Conservation (phyloP, 1,140 invertebrate species). For the Acromyrmex charruanus region DNA sequence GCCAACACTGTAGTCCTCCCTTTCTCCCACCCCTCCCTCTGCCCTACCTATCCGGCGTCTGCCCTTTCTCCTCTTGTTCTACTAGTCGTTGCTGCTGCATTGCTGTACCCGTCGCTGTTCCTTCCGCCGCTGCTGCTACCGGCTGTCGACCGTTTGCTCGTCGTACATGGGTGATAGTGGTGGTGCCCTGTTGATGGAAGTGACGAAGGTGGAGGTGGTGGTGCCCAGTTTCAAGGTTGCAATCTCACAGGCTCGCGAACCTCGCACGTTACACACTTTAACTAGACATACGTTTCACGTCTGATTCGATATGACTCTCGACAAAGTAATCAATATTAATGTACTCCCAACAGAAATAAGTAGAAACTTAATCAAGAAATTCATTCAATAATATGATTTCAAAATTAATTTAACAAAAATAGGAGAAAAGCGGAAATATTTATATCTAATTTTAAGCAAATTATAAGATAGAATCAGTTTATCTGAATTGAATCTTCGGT, state of each 20-base stretch:
- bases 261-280: slow-evolving; percentile 5
- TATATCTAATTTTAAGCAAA: not conserved
- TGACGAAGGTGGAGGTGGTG: slow-evolving; percentile 73
- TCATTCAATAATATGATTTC: not conserved
- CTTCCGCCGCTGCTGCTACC: slow-evolving; percentile 52
- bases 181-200: slow-evolving; percentile 60
- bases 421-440: not conserved
- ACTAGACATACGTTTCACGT: slow-evolving; percentile 22
- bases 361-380: not conserved
- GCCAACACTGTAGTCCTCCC: slow-evolving; percentile 36
- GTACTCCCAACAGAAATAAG: not conserved
- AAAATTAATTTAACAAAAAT: not conserved
- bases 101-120: slow-evolving; percentile 4
- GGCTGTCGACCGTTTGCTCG: slow-evolving; percentile 50
- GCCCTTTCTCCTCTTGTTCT: slow-evolving; percentile 64
- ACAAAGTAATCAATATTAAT: not conserved
- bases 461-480: too few species aligned
- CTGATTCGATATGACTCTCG: not conserved
- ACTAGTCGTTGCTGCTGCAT: slow-evolving; percentile 51
- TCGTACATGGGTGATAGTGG: not conserved
- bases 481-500: not conserved
- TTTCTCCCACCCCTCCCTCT: not conserved
- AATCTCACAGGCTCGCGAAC: slow-evolving; percentile 22
- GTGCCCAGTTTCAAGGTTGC: slow-evolving; percentile 77
- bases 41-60: too few species aligned